Evolutionary conservation across 92 coral and sea anemone genomes (phyloP).

Genomic region (Bergia sp.): DNA sequence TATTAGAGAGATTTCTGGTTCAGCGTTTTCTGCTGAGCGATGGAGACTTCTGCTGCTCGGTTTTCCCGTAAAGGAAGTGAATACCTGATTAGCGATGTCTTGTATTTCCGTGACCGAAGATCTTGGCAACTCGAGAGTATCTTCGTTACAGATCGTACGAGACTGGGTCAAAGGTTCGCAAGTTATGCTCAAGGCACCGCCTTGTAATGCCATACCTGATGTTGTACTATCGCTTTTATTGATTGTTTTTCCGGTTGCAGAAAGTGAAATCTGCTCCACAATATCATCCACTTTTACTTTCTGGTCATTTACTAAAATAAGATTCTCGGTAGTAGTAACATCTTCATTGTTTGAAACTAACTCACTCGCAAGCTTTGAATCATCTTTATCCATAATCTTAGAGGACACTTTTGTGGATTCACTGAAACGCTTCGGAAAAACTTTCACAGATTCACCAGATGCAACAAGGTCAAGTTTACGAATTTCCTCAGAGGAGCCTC

Average conservation of each 20-base stretch:
- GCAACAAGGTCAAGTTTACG: conserved; percentile 30
- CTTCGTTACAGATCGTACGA: conserved; percentile 5
- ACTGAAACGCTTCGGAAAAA: background rate
- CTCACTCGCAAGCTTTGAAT: background rate
- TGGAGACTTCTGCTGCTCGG: background rate
- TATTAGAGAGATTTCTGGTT: background rate
- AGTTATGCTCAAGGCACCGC: background rate
- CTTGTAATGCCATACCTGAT: conserved; percentile 1
- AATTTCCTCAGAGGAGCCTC: conserved; percentile 14
- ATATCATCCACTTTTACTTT: conserved; percentile 1
- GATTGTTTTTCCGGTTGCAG: background rate
- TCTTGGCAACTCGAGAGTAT: background rate
- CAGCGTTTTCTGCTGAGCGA: conserved; percentile 6
- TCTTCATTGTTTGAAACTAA: background rate
- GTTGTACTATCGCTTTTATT: background rate
- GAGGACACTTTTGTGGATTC: background rate
- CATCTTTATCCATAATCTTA: background rate
- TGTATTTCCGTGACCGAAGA: background rate
- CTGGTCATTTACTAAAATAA: background rate
- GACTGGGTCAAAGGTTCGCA: conserved; percentile 28
- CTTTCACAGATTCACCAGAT: conserved; percentile 41
- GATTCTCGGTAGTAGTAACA: background rate
- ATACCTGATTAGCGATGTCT: conserved; percentile 8
- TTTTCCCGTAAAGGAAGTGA: background rate
- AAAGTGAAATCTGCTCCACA: background rate